Percentiles rank a stretch among this genome's conserved stretches.
phyloP scores from a whole-genome alignment of 2,888 invertebrate genomes.

The Tetragnatha montana region DNA sequence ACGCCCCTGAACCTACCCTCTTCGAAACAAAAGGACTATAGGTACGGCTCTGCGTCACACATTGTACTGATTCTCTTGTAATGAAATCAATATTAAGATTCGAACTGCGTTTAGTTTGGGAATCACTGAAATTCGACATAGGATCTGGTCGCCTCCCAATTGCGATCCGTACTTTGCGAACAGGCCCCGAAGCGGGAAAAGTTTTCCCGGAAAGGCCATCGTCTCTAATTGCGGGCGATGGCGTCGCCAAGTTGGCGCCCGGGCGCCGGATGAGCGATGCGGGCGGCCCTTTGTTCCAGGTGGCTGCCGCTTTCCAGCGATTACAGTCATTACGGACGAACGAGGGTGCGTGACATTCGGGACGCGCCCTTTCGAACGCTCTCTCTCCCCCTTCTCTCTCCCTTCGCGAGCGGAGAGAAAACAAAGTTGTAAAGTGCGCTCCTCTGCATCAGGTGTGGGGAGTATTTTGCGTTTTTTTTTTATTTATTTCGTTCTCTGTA shows the following conservation, averaged over 20 bases:
- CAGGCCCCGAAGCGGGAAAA: neutral
- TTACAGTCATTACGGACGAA: conserved; percentile 71
- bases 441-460: conserved; percentile 47
- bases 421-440: conserved; percentile 61
- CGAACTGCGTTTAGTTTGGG: too few relatives aligned
- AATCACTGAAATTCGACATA: too few relatives aligned
- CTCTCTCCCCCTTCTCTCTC: conserved; percentile 1
- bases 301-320: conserved; percentile 71
- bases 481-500: conserved; percentile 5
- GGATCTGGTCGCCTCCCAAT: too few relatives aligned
- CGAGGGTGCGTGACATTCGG: conserved; percentile 69
- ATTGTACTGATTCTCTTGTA: too few relatives aligned
- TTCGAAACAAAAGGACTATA: too few relatives aligned
- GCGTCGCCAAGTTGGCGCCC: conserved; percentile 33
- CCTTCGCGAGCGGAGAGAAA: conserved; percentile 27
- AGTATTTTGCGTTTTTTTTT: conserved; percentile 1
- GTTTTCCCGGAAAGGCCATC: neutral
- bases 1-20: too few relatives aligned
- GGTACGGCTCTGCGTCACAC: too few relatives aligned
- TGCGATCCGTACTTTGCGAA: neutral
- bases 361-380: conserved; percentile 38
- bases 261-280: conserved; percentile 41
- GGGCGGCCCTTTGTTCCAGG: conserved; percentile 70
- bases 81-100: too few relatives aligned
- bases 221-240: neutral